Base-by-base conservation (phyloP, 2,797 vertebrate genomes). In the Rhinella marina region DNA sequence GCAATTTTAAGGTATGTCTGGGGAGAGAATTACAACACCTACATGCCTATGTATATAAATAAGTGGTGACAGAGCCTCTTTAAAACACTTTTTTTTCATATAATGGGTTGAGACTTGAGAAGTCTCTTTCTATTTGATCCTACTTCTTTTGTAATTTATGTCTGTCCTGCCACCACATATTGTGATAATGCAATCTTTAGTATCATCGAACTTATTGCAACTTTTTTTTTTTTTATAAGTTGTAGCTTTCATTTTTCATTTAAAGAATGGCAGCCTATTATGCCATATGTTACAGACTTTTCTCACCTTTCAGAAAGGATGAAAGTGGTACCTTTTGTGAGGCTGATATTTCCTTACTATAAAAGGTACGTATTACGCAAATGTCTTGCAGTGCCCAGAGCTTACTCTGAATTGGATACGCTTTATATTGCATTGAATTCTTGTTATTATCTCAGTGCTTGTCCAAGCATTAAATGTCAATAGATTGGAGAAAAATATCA, bases 381-480 rank as follows among this genome's bases (percentile, higher is more conserved):
- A 66, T 81, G 80, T 32, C 59, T 64, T 66, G 61, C 80, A 19
- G 41, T 48, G 41, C 61, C 23, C 23, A 66, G 13, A 64, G 32
- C 61, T 64, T 21, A 25, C 32, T 50, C 32, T 64, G 32, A 66
- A 64, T 81, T 81, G 80, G 56, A 32, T 56, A 61, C 32, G 78
- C 78, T 80, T 61, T 80, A 79, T 79, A 54, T 57, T 81, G 61
- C 80, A 81, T 81, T 66, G 32, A 48, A 66, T 81, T 64, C 62
- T 75, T 48, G 56, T 29, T 59, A 84, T 84, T 59, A 75, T 84
- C 70, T 61, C 52, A 41, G 52, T 84, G 82, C 82, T 84, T 84
- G 52, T 57, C 66, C 27, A 73, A 75, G 82, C 82, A 84, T 84
- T 84, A 84, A 84, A 84, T 84, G 68, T 73, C 82, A 84, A 68